Percentiles rank a stretch among this genome's conserved stretches.
Evolutionary conservation across 2,797 vertebrate genomes (phyloP).

Genomic region (Paguma larvata): DNA sequence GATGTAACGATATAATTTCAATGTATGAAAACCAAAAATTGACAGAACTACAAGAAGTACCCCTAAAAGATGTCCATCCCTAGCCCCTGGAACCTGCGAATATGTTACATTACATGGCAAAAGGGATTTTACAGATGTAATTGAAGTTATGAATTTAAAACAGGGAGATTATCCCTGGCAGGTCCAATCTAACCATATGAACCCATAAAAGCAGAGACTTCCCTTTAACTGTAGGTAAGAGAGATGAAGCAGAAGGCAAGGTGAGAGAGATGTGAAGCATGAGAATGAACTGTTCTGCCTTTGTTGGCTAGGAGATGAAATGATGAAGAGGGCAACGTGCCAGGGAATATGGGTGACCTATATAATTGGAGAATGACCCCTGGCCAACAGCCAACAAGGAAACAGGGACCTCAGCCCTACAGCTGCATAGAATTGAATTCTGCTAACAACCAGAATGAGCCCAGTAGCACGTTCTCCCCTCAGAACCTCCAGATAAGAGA

Average conservation of each 20-base stretch:
- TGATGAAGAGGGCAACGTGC: not conserved
- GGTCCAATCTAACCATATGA: not conserved
- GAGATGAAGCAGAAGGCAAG: not conserved
- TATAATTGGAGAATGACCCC: not conserved
- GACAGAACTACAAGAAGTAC: not conserved
- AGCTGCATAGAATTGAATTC: not conserved
- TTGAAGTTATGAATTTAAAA: not conserved
- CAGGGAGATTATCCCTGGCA: not conserved
- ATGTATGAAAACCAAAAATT: not conserved
- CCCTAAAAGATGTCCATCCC: not conserved
- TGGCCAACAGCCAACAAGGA: not conserved
- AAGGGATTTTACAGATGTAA: not conserved
- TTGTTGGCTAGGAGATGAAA: not conserved
- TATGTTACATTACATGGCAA: not conserved
- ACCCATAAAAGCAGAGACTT: not conserved
- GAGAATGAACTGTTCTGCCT: not conserved
- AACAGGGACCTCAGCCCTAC: not conserved
- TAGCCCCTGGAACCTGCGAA: not conserved
- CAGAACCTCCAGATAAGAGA: not conserved
- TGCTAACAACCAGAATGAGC: not conserved
- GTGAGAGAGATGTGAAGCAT: not conserved
- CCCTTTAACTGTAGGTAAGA: not conserved
- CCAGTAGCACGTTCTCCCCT: not conserved
- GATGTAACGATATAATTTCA: not conserved
- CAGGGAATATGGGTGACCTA: not conserved